phyloP scores from a whole-genome alignment of 2,888 invertebrate genomes.

The Spodoptera exigua region DNA sequence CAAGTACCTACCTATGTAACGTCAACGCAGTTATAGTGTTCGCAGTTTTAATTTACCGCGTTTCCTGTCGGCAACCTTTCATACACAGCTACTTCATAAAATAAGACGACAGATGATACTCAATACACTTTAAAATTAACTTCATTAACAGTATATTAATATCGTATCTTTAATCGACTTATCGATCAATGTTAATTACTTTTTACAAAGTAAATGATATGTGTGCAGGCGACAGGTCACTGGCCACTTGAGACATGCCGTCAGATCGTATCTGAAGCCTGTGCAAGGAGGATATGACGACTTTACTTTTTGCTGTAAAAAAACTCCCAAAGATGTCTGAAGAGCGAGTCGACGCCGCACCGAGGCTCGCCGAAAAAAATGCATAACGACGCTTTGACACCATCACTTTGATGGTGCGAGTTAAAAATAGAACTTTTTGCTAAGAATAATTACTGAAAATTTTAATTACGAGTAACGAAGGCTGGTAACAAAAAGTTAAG shows the following conservation, averaged over 20 bases:
- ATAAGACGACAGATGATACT: slow-evolving; percentile 29
- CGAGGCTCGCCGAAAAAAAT: slow-evolving; percentile 75
- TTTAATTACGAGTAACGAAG: slow-evolving; percentile 43
- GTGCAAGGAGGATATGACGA: slow-evolving; percentile 76
- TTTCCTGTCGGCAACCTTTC: slow-evolving; percentile 36
- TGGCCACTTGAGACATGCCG: slow-evolving; percentile 76
- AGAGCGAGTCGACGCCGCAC: slow-evolving; percentile 69
- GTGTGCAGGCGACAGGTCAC: slow-evolving; percentile 69
- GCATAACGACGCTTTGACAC: slow-evolving; percentile 72
- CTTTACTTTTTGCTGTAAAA: slow-evolving; percentile 76
- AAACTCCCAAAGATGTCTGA: slow-evolving; percentile 80
- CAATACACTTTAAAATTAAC: slow-evolving; percentile 49
- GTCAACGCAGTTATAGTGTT: neutral
- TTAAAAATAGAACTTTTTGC: slow-evolving; percentile 59
- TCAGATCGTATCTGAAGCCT: slow-evolving; percentile 76
- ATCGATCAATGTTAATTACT: slow-evolving; percentile 61
- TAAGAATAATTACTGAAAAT: slow-evolving; percentile 37
- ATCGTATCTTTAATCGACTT: slow-evolving; percentile 40
- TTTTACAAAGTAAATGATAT: slow-evolving; percentile 59
- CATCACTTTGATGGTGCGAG: slow-evolving; percentile 65
- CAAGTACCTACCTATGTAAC: slow-evolving; percentile 20
- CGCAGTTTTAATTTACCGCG: slow-evolving; percentile 16
- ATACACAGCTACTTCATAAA: slow-evolving; percentile 12
- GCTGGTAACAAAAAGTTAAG: slow-evolving; percentile 2
- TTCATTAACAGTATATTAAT: slow-evolving; percentile 42